Evolutionary conservation across 2,888 invertebrate genomes (phyloP), one percentile per base, ranked within the genome.

Genomic region (Pediacus dermestoides): DNA sequence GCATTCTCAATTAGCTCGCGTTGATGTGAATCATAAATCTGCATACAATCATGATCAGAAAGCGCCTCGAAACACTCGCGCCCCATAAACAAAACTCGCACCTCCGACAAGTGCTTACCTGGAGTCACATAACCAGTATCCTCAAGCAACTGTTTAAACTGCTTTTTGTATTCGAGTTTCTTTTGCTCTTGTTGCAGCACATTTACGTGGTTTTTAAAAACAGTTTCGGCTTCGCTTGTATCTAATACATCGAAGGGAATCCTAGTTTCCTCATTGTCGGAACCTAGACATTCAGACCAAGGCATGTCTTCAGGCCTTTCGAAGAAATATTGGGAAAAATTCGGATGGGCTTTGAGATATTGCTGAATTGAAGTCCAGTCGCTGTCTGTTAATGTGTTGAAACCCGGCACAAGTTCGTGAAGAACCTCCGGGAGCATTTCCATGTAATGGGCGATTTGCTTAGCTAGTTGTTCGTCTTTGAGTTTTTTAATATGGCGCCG

Each of bases 91-190:
- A 93, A 74, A 2, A 94, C 89, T 34, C 88, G 75, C 21, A 93
- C 91, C 70, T 95, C 95, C 0, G 86, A 82, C 48, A 95, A 71
- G 56, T 87, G 84, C 70, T 94, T 93, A n/a, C 95, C 95, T 1
- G 94, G 92, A 0, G 92, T 93, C 16, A 95, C 92, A 69, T 94
- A 93, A 2, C 90, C 88, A 1, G 93, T 93, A 68, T 93, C 93
- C 67, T 92, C 90, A 37, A 96, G 74, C 11, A 95, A 75, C 61
- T 89, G 85, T 68, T 91, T 91, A 72, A 96, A 96, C 66, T 94
- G 91, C 62, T 89, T 87, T 67, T 91, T 89, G 85, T 90, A 88
- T 70, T 94, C 93, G 62, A 88, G 79, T 67, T 91, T 83, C 62
- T 90, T 86, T 61, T 92, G 88, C 66, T 93, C 92, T 62, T 89